Base-by-base conservation (phyloP, 2,888 invertebrate species). In the Candidula unifasciata region DNA sequence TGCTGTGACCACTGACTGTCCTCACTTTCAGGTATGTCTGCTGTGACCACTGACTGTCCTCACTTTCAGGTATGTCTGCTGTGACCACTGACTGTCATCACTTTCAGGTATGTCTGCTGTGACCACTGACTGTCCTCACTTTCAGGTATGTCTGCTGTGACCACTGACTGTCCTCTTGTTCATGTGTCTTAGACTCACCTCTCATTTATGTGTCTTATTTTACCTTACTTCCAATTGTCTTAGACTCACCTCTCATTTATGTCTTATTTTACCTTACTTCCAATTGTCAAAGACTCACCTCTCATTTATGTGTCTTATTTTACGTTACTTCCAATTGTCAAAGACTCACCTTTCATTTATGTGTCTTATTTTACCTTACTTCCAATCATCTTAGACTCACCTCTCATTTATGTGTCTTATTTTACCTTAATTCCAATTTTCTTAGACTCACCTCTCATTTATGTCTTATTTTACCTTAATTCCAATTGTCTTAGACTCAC, bases 41-140 rank as follows among this genome's bases (percentile, higher is more conserved):
- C n/a, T n/a, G n/a, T n/a, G 99, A 85, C 99, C 99, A 0, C 94
- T 99, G 2, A 98, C 98, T 27, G 96, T 97, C 71, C 93, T 98
- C 68, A 96, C 97, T 66, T 98, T 93, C 93, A 96, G 96, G 97
- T 97, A 93, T 90, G 89, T 52, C 2, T 44, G 44, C 73, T 52
- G 5, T 16, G 0, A 8, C 18, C 18, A 10, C 37, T 71, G 33
- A 33, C 18, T 27, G 52, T 37, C 76, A 1, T 44, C 5, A 13
- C 60, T 1, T 60, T 24, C 24, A 60, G 24, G 18, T n/a, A 60
- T n/a, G n/a, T n/a, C n/a, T n/a, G n/a, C n/a, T n/a, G n/a, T n/a
- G 99, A 85, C 99, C 99, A 0, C 94, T 99, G 2, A 98, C 98
- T 27, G 96, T 97, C 71, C 93, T 98, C 68, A 96, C 97, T 66